Percentiles rank a stretch among this genome's conserved stretches.
phyloP scores from a whole-genome alignment of 2,888 invertebrate species.

The Metalampra italica region DNA sequence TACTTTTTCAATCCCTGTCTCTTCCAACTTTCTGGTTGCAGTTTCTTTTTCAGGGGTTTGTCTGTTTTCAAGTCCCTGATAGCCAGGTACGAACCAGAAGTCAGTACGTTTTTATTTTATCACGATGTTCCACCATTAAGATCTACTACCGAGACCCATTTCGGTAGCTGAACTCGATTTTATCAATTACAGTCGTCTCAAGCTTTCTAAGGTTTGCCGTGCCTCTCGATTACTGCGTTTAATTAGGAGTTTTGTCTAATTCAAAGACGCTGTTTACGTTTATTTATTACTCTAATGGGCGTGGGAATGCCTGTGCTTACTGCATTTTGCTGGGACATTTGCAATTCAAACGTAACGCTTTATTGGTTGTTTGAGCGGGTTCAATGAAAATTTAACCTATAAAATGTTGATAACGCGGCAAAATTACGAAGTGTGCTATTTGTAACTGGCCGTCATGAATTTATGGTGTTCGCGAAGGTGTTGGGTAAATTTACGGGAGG shows the following conservation, averaged over 20 bases:
- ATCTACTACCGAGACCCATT: no score
- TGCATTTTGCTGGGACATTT: conserved; percentile 25
- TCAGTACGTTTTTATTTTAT: no score
- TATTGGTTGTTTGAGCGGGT: conserved; percentile 37
- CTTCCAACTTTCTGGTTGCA: no score
- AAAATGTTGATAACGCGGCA: conserved; percentile 36
- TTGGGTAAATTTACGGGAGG: conserved; percentile 30
- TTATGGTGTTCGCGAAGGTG: conserved; percentile 39
- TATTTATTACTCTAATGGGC: background rate
- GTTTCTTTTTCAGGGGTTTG: no score
- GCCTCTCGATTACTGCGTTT: background rate
- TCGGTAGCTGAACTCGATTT: background rate
- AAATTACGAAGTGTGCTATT: conserved; percentile 39
- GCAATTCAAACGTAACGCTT: conserved; percentile 47
- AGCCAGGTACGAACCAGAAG: no score
- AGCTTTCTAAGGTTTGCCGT: background rate
- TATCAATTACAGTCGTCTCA: background rate
- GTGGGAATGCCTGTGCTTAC: background rate
- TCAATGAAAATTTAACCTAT: conserved; percentile 46
- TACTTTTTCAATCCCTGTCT: no score
- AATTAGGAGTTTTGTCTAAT: no score
- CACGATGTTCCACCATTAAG: no score
- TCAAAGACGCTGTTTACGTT: background rate
- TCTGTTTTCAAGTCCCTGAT: no score
- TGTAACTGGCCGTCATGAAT: conserved; percentile 30